Base-by-base conservation (phyloP, 1,140 invertebrate genomes). In the Pachyrhynchus sulphureomaculatus region DNA sequence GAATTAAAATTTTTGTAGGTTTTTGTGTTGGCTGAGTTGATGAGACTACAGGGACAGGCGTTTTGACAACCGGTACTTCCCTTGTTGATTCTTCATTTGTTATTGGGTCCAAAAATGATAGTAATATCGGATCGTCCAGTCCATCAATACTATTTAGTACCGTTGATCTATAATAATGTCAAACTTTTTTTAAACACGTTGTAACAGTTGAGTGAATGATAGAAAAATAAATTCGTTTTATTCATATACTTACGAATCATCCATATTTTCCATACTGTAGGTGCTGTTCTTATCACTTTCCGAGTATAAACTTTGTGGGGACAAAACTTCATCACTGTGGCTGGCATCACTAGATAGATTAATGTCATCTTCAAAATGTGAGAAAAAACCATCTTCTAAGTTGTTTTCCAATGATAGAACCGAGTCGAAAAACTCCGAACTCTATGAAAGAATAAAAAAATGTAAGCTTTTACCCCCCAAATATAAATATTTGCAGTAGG, bases 351-450 rank as follows among this genome's bases (percentile, higher is more conserved):
- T 74, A 20, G 65, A 67, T 15, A 69, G n/a, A 55, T 68, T 68
- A 8, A 68, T 59, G 53, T 70, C 69, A 45, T 73, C 70, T 12
- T 66, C 65, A 34, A 68, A 63, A 37, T 44, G 63, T 21, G 67
- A 64, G 18, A 68, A 57, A 48, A 71, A 65, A 41, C 57, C 47
- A 62, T 69, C 62, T 60, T 69, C 62, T 20, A 69, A 68, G 26
- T 70, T 64, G 44, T 69, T 71, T 68, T 76, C 72, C 67, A 76
- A 47, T 4, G 69, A 75, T 17, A 71, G 58, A 10, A 75, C 69
- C 4, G 73, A 74, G 60, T 75, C 73, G 47, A 76, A 76, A 55
- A 76, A 76, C 13, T 76, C 75, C 15, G 75, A 76, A 47, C 64
- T 73, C 75, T 75, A 44, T 5, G 71, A 66, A 49, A 48, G 60